These are phyloP conservation scores for Sminthurinus aureus DNA, from an alignment of 2,888 invertebrate species.

Conservation along the genomic window DNA sequence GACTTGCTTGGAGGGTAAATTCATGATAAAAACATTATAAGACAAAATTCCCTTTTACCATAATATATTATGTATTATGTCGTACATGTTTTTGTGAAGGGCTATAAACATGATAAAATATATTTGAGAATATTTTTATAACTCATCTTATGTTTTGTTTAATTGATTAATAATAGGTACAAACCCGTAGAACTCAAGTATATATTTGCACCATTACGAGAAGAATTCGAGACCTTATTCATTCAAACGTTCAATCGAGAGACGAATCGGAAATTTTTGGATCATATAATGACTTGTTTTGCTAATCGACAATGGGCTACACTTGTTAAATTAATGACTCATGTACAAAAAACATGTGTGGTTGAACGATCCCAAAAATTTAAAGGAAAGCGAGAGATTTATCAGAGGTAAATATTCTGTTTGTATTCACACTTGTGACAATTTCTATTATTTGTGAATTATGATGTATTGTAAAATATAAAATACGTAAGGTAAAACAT, in stretches of 20 bases:
- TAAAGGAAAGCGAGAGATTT: neutral
- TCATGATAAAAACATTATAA: neutral
- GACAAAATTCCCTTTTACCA: too few relatives aligned
- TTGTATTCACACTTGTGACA: too few relatives aligned
- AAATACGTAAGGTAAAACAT: too few relatives aligned
- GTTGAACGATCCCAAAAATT: slow-evolving; percentile 14
- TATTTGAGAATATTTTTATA: too few relatives aligned
- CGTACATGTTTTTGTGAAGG: too few relatives aligned
- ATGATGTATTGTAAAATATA: neutral
- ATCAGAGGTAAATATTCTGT: slow-evolving; percentile 6
- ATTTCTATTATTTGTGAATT: too few relatives aligned
- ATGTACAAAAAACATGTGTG: slow-evolving; percentile 68
- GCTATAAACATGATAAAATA: too few relatives aligned
- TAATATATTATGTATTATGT: too few relatives aligned
- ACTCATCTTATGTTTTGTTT: too few relatives aligned
- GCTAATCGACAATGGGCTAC: slow-evolving; percentile 76
- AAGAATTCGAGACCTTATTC: slow-evolving; percentile 85
- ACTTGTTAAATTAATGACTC: slow-evolving; percentile 78
- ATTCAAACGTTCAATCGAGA: slow-evolving; percentile 75
- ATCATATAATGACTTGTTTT: slow-evolving; percentile 77
- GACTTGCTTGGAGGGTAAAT: slow-evolving; percentile 92
- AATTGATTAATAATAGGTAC: slow-evolving; percentile 65
- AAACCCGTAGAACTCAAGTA: slow-evolving; percentile 93
- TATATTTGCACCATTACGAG: slow-evolving; percentile 80
- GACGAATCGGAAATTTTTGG: slow-evolving; percentile 83